A percentile compares a stretch with the other conserved stretches of the same genome.
phyloP scores from a whole-genome alignment of 53 echinoderm and acorn worm genomes.

The Patiria pectinifera region DNA sequence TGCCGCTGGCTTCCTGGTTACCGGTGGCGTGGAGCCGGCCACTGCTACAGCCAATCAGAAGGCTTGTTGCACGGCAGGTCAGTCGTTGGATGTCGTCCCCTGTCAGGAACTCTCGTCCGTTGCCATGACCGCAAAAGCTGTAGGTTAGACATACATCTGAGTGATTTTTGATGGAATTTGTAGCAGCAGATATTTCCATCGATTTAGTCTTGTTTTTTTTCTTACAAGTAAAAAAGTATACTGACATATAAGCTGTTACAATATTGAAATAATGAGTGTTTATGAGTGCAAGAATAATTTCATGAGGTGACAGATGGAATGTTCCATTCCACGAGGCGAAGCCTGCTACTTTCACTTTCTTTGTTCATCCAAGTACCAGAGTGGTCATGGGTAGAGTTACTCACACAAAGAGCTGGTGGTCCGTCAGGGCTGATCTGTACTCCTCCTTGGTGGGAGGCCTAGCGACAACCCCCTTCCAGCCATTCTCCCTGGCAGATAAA shows the following conservation, averaged over 20 bases:
- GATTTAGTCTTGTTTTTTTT: too few relatives aligned
- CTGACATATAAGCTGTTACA: too few relatives aligned
- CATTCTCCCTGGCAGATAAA: conserved; percentile 67
- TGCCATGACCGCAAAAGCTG: conserved; percentile 97
- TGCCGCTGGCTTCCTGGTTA: conserved; percentile 85
- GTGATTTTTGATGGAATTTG: not conserved
- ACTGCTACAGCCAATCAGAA: conserved; percentile 99
- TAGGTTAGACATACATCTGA: not conserved
- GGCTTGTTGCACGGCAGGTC: conserved; percentile 85
- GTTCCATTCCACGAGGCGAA: too few relatives aligned
- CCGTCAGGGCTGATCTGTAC: conserved; percentile 82
- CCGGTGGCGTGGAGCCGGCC: conserved; percentile 91
- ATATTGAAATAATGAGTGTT: too few relatives aligned
- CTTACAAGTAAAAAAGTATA: too few relatives aligned
- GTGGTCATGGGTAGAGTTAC: conserved; percentile 7
- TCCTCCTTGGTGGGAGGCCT: conserved; percentile 89
- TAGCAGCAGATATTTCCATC: too few relatives aligned
- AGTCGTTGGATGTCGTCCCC: conserved; percentile 95
- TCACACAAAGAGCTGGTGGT: conserved; percentile 96
- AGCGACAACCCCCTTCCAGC: conserved; percentile 92
- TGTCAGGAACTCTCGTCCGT: conserved; percentile 89
- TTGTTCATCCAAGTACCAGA: too few relatives aligned
- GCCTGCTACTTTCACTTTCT: too few relatives aligned
- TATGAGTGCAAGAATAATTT: too few relatives aligned
- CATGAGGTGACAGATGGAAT: too few relatives aligned